Percentiles rank a stretch among this genome's conserved stretches.
These are phyloP conservation scores for Azemiops feae DNA, from an alignment of 2,113 vertebrate genomes.

Conservation along the genomic window DNA sequence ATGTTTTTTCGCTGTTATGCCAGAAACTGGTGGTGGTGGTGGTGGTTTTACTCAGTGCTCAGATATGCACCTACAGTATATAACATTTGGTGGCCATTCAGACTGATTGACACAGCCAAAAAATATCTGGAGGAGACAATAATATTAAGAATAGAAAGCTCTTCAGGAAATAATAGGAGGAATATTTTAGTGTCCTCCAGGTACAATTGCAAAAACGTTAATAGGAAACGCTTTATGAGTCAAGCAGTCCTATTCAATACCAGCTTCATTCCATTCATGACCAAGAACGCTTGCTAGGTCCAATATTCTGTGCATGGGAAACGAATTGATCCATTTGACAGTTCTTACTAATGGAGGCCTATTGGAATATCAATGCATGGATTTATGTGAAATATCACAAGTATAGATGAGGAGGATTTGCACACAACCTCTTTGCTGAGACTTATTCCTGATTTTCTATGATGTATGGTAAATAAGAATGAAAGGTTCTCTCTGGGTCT, in stretches of 20 bases:
- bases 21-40: neutral
- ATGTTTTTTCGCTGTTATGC: neutral
- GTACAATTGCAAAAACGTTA: neutral
- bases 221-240: neutral
- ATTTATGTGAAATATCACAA: neutral
- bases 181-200: neutral
- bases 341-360: neutral
- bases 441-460: neutral
- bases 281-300: neutral
- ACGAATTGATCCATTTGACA: neutral
- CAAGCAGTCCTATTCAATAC: neutral
- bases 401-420: too few relatives aligned
- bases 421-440: too few relatives aligned
- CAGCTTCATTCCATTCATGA: neutral
- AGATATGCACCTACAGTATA: neutral
- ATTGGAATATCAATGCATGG: neutral
- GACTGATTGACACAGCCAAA: neutral
- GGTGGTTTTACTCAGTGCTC: neutral
- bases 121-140: neutral
- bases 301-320: neutral
- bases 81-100: neutral
- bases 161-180: neutral
- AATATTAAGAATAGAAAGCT: neutral
- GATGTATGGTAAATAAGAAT: neutral
- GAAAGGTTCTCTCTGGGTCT: neutral